Evolutionary conservation across 2,888 invertebrate species (phyloP).

Genomic region (Elmis aenea): DNA sequence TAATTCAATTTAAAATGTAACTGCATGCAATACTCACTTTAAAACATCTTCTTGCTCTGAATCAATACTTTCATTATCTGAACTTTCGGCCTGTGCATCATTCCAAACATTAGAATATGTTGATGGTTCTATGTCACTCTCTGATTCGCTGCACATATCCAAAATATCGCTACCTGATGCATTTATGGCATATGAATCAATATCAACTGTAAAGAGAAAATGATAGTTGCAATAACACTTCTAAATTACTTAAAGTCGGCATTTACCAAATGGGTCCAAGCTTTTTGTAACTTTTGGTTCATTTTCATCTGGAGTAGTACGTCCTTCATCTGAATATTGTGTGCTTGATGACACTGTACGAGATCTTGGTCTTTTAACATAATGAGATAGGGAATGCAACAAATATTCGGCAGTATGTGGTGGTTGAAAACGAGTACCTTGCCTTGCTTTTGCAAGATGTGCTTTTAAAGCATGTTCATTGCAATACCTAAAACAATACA

Average conservation of each 20-base stretch:
- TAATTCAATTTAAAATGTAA: too few species aligned
- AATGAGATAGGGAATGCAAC: constrained; percentile 61
- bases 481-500: constrained; percentile 53
- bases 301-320: constrained; percentile 43
- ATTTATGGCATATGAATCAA: constrained; percentile 52
- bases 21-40: too few species aligned
- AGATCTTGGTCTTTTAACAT: constrained; percentile 47
- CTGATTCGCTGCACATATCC: constrained; percentile 70
- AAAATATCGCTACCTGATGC: constrained; percentile 54
- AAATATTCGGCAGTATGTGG: constrained; percentile 63
- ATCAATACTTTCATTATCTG: constrained; percentile 74
- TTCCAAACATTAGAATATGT: constrained; percentile 59
- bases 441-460: constrained; percentile 58
- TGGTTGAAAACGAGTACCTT: constrained; percentile 56
- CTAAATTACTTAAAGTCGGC: not conserved
- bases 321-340: constrained; percentile 34
- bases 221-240: constrained; percentile 1
- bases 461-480: constrained; percentile 64
- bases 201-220: constrained; percentile 45
- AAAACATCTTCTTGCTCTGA: constrained; percentile 71
- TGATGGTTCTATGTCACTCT: constrained; percentile 65
- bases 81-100: constrained; percentile 62
- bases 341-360: constrained; percentile 31
- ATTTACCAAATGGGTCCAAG: constrained; percentile 11
- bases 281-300: constrained; percentile 50